These are phyloP conservation scores for Luffia ferchaultella DNA, from an alignment of 2,888 invertebrate species.

Conservation along the genomic window DNA sequence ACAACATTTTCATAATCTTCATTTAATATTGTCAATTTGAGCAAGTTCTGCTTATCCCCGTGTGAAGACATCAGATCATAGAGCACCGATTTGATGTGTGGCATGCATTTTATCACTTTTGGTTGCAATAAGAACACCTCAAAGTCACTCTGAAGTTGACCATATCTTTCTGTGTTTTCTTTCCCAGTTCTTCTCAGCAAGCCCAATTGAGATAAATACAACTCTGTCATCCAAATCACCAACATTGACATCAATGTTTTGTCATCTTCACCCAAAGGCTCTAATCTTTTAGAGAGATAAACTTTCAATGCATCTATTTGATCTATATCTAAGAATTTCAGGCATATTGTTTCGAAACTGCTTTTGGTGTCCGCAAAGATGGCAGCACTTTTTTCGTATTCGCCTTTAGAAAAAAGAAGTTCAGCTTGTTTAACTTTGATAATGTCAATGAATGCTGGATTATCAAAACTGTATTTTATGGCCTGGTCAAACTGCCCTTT, in stretches of 20 bases:
- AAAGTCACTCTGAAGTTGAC: conserved; percentile 76
- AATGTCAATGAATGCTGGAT: conserved; percentile 82
- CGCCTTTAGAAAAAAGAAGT: conserved; percentile 77
- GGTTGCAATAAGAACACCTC: conserved; percentile 77
- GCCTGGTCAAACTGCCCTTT: conserved; percentile 88
- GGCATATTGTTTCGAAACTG: conserved; percentile 93
- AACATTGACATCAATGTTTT: conserved; percentile 92
- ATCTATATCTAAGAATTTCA: conserved; percentile 86
- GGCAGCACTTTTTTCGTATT: conserved; percentile 85
- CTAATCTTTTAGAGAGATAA: conserved; percentile 85
- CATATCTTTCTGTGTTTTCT: conserved; percentile 55
- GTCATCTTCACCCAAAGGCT: conserved; percentile 74
- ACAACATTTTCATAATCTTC: conserved; percentile 94
- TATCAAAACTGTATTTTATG: conserved; percentile 82
- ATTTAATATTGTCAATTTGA: conserved; percentile 86
- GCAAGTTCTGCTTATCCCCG: conserved; percentile 90
- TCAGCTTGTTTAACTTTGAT: conserved; percentile 91
- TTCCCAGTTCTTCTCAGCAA: conserved; percentile 63
- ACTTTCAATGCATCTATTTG: conserved; percentile 87
- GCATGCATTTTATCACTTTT: conserved; percentile 80
- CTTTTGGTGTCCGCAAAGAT: conserved; percentile 90
- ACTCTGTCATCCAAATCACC: conserved; percentile 93
- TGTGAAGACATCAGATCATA: conserved; percentile 94
- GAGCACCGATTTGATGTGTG: conserved; percentile 82
- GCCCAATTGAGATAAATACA: conserved; percentile 91